Base-by-base conservation (phyloP, 1,140 invertebrate genomes). In the Drosophila neocordata region DNA sequence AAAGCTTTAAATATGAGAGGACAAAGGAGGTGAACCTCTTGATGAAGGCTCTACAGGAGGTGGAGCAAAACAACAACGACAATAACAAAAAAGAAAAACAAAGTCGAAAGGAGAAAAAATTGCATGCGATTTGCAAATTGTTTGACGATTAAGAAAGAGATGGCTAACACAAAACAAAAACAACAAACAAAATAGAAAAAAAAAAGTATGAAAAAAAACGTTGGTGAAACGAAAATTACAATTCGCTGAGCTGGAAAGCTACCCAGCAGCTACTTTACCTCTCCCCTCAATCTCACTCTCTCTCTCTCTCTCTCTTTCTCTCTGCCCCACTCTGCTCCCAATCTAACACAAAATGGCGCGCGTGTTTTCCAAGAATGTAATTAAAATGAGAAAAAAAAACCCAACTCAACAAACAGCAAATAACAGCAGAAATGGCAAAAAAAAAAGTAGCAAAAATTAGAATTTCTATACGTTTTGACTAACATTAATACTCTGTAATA, bases 141-240 rank as follows among this genome's bases (percentile, higher is more conserved):
- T 76, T 84, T 85, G 73, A 85, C 82, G 78, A 85, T 87, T 85
- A 74, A 81, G 82, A 85, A 87, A 87, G 82, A 85, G 82, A 85
- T 69, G 82, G 76, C 74, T 55, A 84, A 20, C 15, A 20, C 15
- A n/a, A n/a, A 44, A 8, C 4, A 44, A 44, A 13, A 44, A 7
- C 15, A 15, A 44, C 4, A 15, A 44, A 73, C 51, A 48, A 65
- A 55, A 27, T 0, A n/a, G n/a, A 24, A 18, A 37, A 22, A 27
- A 12, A 24, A 48, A 11, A 34, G 20, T n/a, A 12, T 34, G 5
- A 24, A n/a, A 1, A 48, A 35, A 27, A 53, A 68, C 31, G 13
- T 41, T 62, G 59, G 38, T 37, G 24, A 68, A 77, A 72, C 60
- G 68, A 62, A 84, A 84, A 69, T 69, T 72, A 79, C 61, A 65